Base-by-base conservation (phyloP, 2,888 invertebrate genomes). In the Tribolium freemani region DNA sequence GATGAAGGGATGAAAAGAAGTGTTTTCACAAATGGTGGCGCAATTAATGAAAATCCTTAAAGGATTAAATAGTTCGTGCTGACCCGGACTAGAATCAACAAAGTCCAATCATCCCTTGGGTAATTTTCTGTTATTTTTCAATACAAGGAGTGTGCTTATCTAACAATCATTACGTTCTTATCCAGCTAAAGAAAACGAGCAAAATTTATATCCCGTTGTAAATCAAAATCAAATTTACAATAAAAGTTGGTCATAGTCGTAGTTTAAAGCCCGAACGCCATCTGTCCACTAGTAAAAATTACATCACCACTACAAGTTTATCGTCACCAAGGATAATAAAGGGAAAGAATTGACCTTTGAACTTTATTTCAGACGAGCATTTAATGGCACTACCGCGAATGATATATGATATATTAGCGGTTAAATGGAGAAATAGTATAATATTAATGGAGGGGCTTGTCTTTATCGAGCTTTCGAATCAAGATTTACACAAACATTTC, bases 341-440 rank as follows among this genome's bases (percentile, higher is more conserved):
- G 16, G 46, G 20, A 20, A 48, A 53, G 44, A 53, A 45, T 51
- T 67, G 67, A 67, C 56, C 67, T 67, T 45, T 67, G 67, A 67
- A 67, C 67, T 67, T 67, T 64, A 54, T 51, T 63, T 38, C 51
- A 13, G 8, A n/a, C 16, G 38, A 53, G 51, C 51, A 38, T 38
- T 54, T 54, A 51, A 50, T 63, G 51, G 63, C 11, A 63, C 13
- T 31, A 31, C 51, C 13, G 63, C 31, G 13, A 16, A 48, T 48
- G 51, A 63, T 51, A 51, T 31, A 51, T 30, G 61, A 61, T 61
- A 61, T 30, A 30, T 38, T 26, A 50, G 50, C 30, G 26, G 16
- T 63, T 63, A 63, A 61, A 31, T 61, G 38, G 51, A 13, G 26
- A 61, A 51, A 51, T 31, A n/a, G n/a, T n/a, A 51, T 63, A 50